Conservation (phyloP, 2,888 invertebrate species). For the Blera fallax region DNA sequence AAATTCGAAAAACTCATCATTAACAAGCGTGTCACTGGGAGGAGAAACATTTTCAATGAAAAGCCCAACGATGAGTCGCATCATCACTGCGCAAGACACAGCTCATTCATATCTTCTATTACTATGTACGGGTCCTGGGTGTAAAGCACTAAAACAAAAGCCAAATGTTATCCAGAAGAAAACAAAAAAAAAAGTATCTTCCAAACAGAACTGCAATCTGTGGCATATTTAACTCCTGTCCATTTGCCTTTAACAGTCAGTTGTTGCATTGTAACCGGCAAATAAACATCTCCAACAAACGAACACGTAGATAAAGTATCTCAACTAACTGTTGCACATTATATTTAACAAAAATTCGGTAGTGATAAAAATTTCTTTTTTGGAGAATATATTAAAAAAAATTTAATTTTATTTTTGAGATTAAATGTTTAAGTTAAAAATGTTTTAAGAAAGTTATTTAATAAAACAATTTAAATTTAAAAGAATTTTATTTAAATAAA, state of each 20-base stretch:
- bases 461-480: background rate
- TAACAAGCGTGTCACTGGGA: background rate
- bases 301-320: background rate
- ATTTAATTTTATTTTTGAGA: background rate
- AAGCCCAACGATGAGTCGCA: conserved; percentile 26
- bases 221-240: conserved; percentile 53
- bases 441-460: background rate
- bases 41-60: conserved; percentile 46
- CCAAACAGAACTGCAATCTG: conserved; percentile 47
- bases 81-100: conserved; percentile 56
- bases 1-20: conserved; percentile 15
- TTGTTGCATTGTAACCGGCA: conserved; percentile 67
- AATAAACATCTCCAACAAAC: conserved; percentile 40
- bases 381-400: background rate
- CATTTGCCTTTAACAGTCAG: conserved; percentile 52
- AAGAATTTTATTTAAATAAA: background rate
- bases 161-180: conserved; percentile 14
- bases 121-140: conserved; percentile 21
- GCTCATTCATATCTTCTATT: conserved; percentile 54
- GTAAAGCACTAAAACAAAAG: conserved; percentile 46
- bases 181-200: conserved; percentile 1
- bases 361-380: background rate
- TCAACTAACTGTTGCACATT: conserved; percentile 17
- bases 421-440: background rate
- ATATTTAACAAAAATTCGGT: background rate